Conservation (phyloP, 2,888 invertebrate species). For the Stenoptilia bipunctidactyla region DNA sequence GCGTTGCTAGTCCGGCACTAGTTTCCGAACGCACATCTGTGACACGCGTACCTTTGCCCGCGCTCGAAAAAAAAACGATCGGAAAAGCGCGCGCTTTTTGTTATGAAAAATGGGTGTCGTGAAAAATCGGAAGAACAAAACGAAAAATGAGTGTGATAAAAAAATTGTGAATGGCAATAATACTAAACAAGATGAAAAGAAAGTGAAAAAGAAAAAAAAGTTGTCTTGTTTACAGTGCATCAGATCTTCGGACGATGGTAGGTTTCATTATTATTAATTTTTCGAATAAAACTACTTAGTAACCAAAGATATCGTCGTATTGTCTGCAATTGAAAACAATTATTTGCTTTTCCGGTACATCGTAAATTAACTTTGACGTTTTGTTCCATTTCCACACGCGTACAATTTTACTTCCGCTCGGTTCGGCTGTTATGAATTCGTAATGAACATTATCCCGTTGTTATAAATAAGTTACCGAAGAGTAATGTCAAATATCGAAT, state of each 20-base stretch:
- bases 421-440: no score
- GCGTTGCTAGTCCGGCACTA: conserved; percentile 62
- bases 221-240: conserved; percentile 68
- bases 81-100: conserved; percentile 28
- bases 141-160: conserved; percentile 19
- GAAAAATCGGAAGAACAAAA: conserved; percentile 34
- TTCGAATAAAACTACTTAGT: conserved; percentile 8
- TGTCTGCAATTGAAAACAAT: conserved; percentile 17
- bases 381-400: no score
- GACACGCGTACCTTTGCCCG: conserved; percentile 30
- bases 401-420: no score
- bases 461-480: no score
- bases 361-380: no score
- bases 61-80: conserved; percentile 27
- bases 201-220: conserved; percentile 63
- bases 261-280: conserved; percentile 7
- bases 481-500: no score
- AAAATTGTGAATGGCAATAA: conserved; percentile 35
- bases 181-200: conserved; percentile 43
- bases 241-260: conserved; percentile 62
- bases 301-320: conserved; percentile 15
- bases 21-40: conserved; percentile 61
- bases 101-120: conserved; percentile 56
- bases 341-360: conserved; percentile 9
- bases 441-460: no score